Evolutionary conservation across 2,888 invertebrate species (phyloP).

Genomic region (Eristalis tenax): DNA sequence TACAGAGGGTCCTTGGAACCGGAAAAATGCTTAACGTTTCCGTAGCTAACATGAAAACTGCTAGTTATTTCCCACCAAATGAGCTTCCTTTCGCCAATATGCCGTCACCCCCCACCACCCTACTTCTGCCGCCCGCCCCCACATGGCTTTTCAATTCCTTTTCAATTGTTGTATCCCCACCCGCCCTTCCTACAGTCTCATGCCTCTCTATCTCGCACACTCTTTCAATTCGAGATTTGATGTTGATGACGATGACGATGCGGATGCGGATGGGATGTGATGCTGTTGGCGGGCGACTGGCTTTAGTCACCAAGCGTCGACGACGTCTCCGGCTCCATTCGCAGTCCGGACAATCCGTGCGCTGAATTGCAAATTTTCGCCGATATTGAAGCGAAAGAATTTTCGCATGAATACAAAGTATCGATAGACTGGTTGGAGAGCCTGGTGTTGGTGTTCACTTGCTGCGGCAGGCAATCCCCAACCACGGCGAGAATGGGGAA

Average conservation of each 20-base stretch:
- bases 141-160: conserved; percentile 56
- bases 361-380: conserved; percentile 68
- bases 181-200: conserved; percentile 31
- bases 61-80: conserved; percentile 65
- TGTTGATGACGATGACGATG: conserved; percentile 42
- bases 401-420: conserved; percentile 71
- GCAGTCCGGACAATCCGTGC: conserved; percentile 52
- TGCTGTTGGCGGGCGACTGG: conserved; percentile 11
- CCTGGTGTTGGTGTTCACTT: neutral
- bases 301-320: neutral
- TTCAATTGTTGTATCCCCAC: conserved; percentile 59
- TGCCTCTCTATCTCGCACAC: conserved; percentile 39
- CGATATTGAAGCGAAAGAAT: conserved; percentile 52
- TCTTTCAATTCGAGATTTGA: conserved; percentile 56
- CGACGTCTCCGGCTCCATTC: conserved; percentile 1
- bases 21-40: conserved; percentile 55
- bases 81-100: conserved; percentile 51
- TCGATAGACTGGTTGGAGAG: conserved; percentile 39
- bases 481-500: conserved; percentile 5
- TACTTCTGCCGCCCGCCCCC: neutral
- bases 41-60: conserved; percentile 55
- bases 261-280: neutral
- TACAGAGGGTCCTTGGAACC: conserved; percentile 46
- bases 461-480: neutral
- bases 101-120: neutral